Conservation (phyloP, 2,797 vertebrate genomes). For the Echeneis naucrates region DNA sequence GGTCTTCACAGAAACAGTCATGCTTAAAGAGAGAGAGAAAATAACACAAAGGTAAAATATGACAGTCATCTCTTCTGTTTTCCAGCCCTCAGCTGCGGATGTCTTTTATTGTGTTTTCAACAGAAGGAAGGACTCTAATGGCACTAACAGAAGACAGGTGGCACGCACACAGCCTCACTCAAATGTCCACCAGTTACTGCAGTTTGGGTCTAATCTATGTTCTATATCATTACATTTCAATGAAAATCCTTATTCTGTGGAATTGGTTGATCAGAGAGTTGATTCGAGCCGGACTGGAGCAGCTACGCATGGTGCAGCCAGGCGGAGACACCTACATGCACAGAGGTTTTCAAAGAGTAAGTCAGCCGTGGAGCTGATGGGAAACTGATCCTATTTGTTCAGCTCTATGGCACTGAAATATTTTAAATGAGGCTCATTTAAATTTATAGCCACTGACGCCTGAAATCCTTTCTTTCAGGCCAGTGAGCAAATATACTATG, state of each 20-base stretch:
- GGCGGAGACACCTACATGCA: slow-evolving; percentile 97
- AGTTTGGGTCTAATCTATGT: background rate
- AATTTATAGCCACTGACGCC: slow-evolving; percentile 54
- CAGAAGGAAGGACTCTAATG: slow-evolving; percentile 92
- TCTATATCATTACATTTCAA: background rate
- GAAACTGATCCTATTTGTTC: slow-evolving; percentile 22
- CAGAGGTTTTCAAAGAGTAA: slow-evolving; percentile 93
- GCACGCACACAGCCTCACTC: slow-evolving; percentile 28
- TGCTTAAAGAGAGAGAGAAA: background rate
- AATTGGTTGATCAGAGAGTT: slow-evolving; percentile 84
- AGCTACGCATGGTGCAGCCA: slow-evolving; percentile 91
- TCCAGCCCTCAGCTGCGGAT: slow-evolving; percentile 95
- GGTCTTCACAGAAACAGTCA: slow-evolving; percentile 13
- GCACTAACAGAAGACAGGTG: slow-evolving; percentile 96
- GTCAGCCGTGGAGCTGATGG: slow-evolving; percentile 51
- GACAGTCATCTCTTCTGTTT: background rate
- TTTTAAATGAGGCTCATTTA: slow-evolving; percentile 32
- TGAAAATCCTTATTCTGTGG: background rate
- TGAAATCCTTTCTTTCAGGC: slow-evolving; percentile 84
- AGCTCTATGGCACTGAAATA: slow-evolving; percentile 13
- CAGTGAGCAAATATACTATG: slow-evolving; percentile 98
- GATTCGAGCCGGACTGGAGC: slow-evolving; percentile 93
- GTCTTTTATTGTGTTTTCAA: slow-evolving; percentile 99
- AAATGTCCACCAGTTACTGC: background rate
- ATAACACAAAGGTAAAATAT: background rate